phyloP scores from a whole-genome alignment of 1,140 invertebrate species.

The Panulirus ornatus region DNA sequence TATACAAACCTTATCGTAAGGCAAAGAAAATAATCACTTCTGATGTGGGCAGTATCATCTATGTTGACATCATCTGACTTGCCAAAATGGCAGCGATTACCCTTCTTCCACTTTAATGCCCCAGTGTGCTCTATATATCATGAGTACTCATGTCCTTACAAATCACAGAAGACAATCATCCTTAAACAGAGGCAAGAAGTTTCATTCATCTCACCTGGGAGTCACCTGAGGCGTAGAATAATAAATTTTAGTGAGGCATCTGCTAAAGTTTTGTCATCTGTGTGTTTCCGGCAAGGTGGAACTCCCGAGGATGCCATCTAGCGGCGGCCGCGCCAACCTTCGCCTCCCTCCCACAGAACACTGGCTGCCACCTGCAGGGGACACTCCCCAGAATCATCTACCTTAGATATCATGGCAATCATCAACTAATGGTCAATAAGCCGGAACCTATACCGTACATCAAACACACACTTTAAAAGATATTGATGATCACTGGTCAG shows the following conservation, averaged over 20 bases:
- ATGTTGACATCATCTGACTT: constrained; percentile 65
- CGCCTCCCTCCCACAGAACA: constrained; percentile 16
- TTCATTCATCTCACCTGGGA: constrained; percentile 39
- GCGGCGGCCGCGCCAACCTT: constrained; percentile 8
- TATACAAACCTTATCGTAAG: too few species aligned
- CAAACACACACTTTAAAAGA: too few species aligned
- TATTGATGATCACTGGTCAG: not conserved
- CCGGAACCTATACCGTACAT: too few species aligned
- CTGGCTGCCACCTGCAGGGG: not conserved
- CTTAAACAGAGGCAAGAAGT: not conserved
- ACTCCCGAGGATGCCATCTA: constrained; percentile 55
- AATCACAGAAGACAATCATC: not conserved
- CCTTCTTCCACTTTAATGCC: constrained; percentile 13
- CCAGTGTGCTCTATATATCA: not conserved
- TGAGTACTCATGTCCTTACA: too few species aligned
- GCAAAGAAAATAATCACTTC: not conserved
- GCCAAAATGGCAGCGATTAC: constrained; percentile 66
- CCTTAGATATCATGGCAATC: not conserved
- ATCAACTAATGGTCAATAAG: not conserved
- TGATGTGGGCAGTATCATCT: constrained; percentile 10
- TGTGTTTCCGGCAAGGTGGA: constrained; percentile 72
- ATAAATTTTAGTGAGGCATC: constrained; percentile 58
- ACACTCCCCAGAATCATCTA: not conserved
- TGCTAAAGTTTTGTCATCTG: constrained; percentile 60
- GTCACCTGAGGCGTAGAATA: constrained; percentile 62